Base-by-base conservation (phyloP, 2,113 vertebrate species). In the Spea multiplicata region DNA sequence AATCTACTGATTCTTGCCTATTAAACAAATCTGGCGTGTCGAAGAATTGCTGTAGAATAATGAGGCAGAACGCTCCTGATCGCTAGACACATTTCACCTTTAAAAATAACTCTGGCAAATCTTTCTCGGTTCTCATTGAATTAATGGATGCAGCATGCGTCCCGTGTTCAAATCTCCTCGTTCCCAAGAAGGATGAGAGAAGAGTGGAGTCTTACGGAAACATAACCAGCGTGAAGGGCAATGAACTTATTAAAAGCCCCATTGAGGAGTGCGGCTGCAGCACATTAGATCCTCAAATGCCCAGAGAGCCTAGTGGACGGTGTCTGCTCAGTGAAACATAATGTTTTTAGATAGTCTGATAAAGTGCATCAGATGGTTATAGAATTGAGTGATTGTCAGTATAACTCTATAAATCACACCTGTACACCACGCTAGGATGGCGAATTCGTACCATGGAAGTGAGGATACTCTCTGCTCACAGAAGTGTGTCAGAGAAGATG, bases 101-200 rank as follows among this genome's bases (percentile, higher is more conserved):
- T 80, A 80, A 80, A 80, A 80, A 80, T 80, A 80, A 80, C 78
- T 80, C 78, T 80, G 78, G 78, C 78, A 80, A 80, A 80, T 74
- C 78, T 80, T 65, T 80, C 78, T 80, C 65, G 65, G 62, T 73
- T 71, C 52, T 80, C 46, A 13, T 64, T 80, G 78, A 80, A 80
- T 80, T 80, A 80, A 80, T 80, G 78, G 78, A 71, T 74, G 78
- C 78, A 73, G 71, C 52, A 68, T 67, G 78, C 71, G 71, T 80
- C 78, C 78, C 65, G 64, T 80, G 78, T 80, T 80, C 78, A 74
- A 68, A 80, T 80, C 78, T 80, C 64, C 71, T 80, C 78, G 74
- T 80, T 80, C 71, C 72, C 45, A 71, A 74, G 78, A 80, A 80
- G 66, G 78, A 80, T 80, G 78, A 65, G 64, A 74, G 47, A 80